These are phyloP conservation scores for Drosophila parthenogenetica DNA, from an alignment of 2,888 invertebrate genomes.

Conservation along the genomic window DNA sequence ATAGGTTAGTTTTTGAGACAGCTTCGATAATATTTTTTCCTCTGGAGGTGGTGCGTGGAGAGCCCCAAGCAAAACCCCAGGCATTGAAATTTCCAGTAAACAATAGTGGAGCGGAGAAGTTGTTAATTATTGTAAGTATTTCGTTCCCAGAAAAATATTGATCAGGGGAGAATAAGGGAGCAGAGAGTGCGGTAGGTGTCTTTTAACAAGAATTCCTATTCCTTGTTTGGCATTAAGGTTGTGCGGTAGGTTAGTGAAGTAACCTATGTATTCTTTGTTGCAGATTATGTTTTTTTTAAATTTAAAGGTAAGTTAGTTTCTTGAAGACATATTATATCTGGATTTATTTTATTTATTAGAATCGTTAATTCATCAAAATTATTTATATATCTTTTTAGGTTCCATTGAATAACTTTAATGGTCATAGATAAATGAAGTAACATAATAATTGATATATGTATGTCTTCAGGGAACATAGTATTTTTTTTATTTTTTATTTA, in stretches of 20 bases:
- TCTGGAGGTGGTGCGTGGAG: conserved; percentile 14
- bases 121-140: conserved; percentile 3
- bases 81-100: conserved; percentile 32
- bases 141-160: not conserved
- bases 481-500: conserved; percentile 4
- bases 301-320: no score
- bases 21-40: conserved; percentile 24
- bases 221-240: no score
- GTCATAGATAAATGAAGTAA: conserved; percentile 2
- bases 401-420: conserved; percentile 12
- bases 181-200: no score
- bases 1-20: not conserved
- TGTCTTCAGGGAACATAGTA: conserved; percentile 8
- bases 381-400: not conserved
- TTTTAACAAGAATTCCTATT: no score
- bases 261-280: no score
- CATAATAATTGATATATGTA: conserved; percentile 2
- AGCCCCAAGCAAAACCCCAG: conserved; percentile 34
- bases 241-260: no score
- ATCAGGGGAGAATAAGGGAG: no score
- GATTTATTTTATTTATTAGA: no score
- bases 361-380: no score
- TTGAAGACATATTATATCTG: no score
- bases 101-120: conserved; percentile 8
- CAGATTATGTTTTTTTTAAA: no score